Conservation (phyloP, 2,113 vertebrate genomes). For the Irena cyanogastra region DNA sequence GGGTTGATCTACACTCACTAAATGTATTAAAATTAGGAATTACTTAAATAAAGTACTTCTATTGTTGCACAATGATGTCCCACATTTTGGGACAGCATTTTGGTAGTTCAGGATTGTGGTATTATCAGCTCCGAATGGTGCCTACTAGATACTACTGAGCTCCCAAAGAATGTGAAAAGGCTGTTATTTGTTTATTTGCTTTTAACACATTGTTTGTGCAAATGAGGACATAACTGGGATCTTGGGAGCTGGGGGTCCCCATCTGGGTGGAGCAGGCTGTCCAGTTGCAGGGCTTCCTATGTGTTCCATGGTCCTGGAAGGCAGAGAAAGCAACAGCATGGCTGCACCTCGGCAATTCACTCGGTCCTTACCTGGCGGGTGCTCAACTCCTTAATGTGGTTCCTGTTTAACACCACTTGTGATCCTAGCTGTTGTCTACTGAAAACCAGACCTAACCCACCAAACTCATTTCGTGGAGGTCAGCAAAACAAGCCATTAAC, state of each 20-base stretch:
- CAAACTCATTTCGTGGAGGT: not conserved
- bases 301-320: not conserved
- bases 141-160: not conserved
- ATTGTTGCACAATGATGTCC: not conserved
- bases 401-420: not conserved
- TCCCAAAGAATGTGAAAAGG: not conserved
- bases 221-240: not conserved
- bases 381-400: not conserved
- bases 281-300: not conserved
- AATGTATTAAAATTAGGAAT: not conserved
- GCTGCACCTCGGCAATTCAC: rapidly evolving
- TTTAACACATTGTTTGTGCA: not conserved
- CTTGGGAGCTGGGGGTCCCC: not conserved
- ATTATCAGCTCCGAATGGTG: not conserved
- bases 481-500: not conserved
- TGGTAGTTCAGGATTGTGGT: not conserved
- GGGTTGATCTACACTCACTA: not conserved
- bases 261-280: not conserved
- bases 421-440: not conserved
- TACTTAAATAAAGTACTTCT: not conserved
- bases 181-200: not conserved
- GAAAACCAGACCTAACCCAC: not conserved
- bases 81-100: not conserved
- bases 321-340: rapidly evolving
- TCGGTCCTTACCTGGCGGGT: rapidly evolving